phyloP scores from a whole-genome alignment of 37 sponge, comb jelly and placozoan genomes.

The Bolinopsis microptera region DNA sequence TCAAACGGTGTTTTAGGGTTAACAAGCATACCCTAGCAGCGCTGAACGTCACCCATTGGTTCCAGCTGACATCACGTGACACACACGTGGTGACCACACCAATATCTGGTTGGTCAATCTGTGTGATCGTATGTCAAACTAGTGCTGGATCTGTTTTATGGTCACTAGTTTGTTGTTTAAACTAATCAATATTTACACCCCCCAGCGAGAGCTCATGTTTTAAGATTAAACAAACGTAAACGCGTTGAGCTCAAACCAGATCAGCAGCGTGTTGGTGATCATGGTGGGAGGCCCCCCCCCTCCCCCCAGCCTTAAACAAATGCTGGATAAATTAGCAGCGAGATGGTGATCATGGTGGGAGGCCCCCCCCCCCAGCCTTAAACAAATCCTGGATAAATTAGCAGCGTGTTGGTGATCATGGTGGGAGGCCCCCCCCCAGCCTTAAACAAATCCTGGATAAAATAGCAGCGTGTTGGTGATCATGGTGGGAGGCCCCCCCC shows the following conservation, averaged over 20 bases:
- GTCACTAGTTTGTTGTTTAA: slow-evolving; percentile 55
- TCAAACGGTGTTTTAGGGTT: slow-evolving; percentile 63
- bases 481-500: too few species aligned
- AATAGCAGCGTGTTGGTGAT: too few species aligned
- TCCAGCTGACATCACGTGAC: background rate
- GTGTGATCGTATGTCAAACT: background rate
- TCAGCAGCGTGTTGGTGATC: too few species aligned
- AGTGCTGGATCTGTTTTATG: slow-evolving; percentile 23
- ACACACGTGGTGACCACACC: background rate
- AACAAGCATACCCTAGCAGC: slow-evolving; percentile 42
- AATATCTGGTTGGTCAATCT: background rate
- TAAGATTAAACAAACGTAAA: slow-evolving; percentile 50
- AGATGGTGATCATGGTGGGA: too few species aligned
- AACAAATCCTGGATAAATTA: background rate
- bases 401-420: too few species aligned
- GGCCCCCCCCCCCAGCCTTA: background rate
- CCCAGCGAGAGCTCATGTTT: slow-evolving; percentile 10
- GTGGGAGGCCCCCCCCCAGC: too few species aligned
- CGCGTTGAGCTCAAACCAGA: background rate
- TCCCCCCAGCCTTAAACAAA: background rate
- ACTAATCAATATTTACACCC: slow-evolving; percentile 62
- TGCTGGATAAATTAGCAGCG: too few species aligned
- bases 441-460: background rate
- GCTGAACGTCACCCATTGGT: background rate
- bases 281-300: too few species aligned